phyloP scores from a whole-genome alignment of 2,888 invertebrate genomes.

The Rotaria socialis region DNA sequence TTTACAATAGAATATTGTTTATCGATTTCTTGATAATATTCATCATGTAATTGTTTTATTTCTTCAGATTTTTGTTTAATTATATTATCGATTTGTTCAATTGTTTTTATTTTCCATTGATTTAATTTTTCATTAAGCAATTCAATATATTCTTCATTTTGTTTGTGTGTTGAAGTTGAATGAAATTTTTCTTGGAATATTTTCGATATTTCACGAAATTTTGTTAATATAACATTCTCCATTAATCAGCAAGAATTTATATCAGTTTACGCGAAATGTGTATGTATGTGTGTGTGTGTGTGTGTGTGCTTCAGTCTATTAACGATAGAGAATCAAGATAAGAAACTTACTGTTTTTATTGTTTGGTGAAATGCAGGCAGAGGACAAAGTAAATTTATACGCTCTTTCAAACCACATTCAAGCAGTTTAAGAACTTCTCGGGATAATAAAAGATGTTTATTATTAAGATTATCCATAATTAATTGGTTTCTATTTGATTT shows the following conservation, averaged over 20 bases:
- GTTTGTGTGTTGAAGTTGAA: not conserved
- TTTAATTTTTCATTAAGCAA: not conserved
- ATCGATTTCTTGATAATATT: not conserved
- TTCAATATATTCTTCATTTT: not conserved
- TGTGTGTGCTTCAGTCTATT: too few species aligned
- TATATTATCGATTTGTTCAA: not conserved
- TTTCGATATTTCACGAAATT: not conserved
- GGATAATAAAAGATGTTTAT: not conserved
- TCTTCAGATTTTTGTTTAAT: not conserved
- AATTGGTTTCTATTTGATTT: constrained; percentile 6
- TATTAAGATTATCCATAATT: not conserved
- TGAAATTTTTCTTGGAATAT: not conserved
- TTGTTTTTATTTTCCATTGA: not conserved
- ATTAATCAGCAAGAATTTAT: not conserved
- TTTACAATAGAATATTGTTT: not conserved
- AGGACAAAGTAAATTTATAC: not conserved
- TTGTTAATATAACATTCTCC: not conserved
- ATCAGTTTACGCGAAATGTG: not conserved
- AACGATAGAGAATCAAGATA: not conserved
- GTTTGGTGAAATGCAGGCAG: not conserved
- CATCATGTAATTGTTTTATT: not conserved
- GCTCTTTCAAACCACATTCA: not conserved
- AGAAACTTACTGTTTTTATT: not conserved
- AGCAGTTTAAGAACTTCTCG: not conserved
- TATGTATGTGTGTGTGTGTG: not conserved